These are phyloP conservation scores for Trichomalopsis sarcophagae DNA, from an alignment of 1,140 invertebrate genomes.

Conservation along the genomic window DNA sequence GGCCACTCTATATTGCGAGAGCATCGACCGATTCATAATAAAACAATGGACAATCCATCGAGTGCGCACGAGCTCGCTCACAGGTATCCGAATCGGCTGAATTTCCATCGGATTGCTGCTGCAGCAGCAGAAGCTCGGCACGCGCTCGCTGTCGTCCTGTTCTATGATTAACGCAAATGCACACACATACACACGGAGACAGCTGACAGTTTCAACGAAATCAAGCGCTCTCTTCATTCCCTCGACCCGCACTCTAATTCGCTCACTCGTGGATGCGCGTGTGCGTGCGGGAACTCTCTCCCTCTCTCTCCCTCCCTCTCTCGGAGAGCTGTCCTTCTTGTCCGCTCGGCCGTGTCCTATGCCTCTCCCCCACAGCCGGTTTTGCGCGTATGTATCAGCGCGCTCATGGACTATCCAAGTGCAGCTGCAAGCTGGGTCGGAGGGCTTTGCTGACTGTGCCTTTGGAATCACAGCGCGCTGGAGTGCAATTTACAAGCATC, in stretches of 20 bases:
- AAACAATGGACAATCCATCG: conserved; percentile 61
- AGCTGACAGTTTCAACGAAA: conserved; percentile 9
- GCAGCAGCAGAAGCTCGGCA: conserved; percentile 53
- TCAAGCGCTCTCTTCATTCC: conserved; percentile 38
- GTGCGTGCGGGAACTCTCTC: too few relatives aligned
- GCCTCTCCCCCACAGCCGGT: too few relatives aligned
- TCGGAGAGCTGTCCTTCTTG: conserved; percentile 6
- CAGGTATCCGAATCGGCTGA: conserved; percentile 39
- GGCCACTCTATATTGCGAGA: background rate
- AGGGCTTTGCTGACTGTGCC: conserved; percentile 60
- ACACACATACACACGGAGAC: background rate
- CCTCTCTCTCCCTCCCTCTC: too few relatives aligned
- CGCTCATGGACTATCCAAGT: conserved; percentile 46
- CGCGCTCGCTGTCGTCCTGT: conserved; percentile 58
- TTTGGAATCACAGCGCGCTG: conserved; percentile 64
- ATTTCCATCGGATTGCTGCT: conserved; percentile 58
- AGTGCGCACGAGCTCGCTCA: conserved; percentile 11
- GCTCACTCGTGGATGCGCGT: background rate
- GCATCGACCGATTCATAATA: conserved; percentile 51
- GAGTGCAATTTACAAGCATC: conserved; percentile 68
- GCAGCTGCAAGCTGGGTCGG: conserved; percentile 32
- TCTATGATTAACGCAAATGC: conserved; percentile 63
- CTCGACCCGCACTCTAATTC: conserved; percentile 8
- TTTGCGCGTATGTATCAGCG: background rate
- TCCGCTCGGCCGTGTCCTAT: background rate